phyloP scores from a whole-genome alignment of 2,797 vertebrate genomes.

The Apogon hyalosoma region DNA sequence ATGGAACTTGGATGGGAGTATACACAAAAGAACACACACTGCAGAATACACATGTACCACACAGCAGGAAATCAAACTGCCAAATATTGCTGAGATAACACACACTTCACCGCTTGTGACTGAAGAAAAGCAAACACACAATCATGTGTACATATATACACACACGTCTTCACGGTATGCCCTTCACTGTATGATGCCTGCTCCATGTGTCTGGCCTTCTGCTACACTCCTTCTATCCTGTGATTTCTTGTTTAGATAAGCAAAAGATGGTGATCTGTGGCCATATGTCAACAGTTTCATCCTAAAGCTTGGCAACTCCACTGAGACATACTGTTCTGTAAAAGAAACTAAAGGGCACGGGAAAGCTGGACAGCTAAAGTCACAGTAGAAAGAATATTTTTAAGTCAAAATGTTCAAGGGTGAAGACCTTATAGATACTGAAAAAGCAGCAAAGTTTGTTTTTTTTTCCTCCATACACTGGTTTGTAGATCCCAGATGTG shows the following conservation, averaged over 20 bases:
- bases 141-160: slow-evolving; percentile 9
- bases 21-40: slow-evolving; percentile 5
- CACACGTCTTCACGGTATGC: not conserved
- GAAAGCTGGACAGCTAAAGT: slow-evolving; percentile 15
- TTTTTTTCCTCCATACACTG: too few relatives aligned
- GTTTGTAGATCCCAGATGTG: not conserved
- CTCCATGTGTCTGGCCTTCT: slow-evolving; percentile 63
- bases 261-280: slow-evolving; percentile 32
- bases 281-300: slow-evolving; percentile 46
- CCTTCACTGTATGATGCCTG: slow-evolving; percentile 29
- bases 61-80: slow-evolving; percentile 14
- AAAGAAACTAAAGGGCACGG: slow-evolving; percentile 8
- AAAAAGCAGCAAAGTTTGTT: not conserved
- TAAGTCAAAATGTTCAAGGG: slow-evolving; percentile 8
- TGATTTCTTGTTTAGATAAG: slow-evolving; percentile 25
- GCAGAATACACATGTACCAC: slow-evolving; percentile 6
- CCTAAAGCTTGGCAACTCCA: slow-evolving; percentile 32
- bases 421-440: slow-evolving; percentile 1
- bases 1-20: slow-evolving; percentile 9
- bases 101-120: slow-evolving; percentile 9
- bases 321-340: slow-evolving; percentile 14
- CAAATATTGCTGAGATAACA: slow-evolving; percentile 30
- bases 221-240: slow-evolving; percentile 30
- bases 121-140: not conserved
- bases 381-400: slow-evolving; percentile 14